Evolutionary conservation across 2,113 vertebrate genomes (phyloP).

Genomic region (Nyctereutes procyonoides): DNA sequence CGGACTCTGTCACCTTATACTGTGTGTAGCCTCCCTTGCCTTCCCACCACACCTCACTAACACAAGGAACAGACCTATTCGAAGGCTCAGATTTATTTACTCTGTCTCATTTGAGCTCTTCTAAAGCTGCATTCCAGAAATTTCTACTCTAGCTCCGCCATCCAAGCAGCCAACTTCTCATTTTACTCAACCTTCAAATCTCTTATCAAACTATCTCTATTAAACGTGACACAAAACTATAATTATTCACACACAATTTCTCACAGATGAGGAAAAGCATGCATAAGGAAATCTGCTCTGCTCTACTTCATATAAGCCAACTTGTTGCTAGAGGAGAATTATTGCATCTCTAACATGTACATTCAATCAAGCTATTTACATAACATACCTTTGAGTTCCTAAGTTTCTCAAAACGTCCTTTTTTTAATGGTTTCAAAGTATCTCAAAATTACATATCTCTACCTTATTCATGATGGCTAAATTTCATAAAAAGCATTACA

Average conservation of each 20-base stretch:
- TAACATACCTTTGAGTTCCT: neutral
- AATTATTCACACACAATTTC: neutral
- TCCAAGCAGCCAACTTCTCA: neutral
- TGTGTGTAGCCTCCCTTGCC: neutral
- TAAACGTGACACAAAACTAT: neutral
- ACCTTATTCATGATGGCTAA: neutral
- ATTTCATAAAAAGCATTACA: neutral
- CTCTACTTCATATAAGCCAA: neutral
- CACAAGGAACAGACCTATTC: neutral
- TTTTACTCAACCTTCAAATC: neutral
- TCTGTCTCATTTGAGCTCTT: neutral
- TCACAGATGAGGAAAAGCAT: neutral
- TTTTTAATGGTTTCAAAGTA: neutral
- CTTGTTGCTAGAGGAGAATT: neutral
- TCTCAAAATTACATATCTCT: neutral
- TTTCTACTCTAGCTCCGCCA: neutral
- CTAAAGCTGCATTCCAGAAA: neutral
- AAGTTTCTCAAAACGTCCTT: neutral
- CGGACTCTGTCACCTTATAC: neutral
- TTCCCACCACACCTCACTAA: neutral
- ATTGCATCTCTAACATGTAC: neutral
- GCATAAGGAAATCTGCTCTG: neutral
- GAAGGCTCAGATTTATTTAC: neutral
- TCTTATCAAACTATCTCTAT: neutral
- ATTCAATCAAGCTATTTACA: neutral